Evolutionary conservation across 2,113 vertebrate genomes (phyloP).

Genomic region (Chionis minor): DNA sequence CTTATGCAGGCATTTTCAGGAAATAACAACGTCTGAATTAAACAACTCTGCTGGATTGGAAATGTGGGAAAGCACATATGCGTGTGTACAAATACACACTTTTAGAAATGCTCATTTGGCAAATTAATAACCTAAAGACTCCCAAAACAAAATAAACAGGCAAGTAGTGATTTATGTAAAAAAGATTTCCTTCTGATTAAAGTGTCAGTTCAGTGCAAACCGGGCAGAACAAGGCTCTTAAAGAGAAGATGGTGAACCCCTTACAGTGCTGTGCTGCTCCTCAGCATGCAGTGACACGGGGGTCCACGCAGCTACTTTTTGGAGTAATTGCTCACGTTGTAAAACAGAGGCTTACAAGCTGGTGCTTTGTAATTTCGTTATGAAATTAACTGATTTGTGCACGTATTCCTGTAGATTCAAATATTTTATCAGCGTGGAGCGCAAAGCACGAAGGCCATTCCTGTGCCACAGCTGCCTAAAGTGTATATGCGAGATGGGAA

Average conservation of each 20-base stretch:
- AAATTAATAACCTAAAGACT: slow-evolving; percentile 8
- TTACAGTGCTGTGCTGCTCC: not conserved
- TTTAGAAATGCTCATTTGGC: not conserved
- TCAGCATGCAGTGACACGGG: not conserved
- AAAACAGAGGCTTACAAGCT: slow-evolving; percentile 47
- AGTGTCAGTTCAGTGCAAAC: not conserved
- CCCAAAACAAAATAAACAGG: not conserved
- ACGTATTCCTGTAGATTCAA: not conserved
- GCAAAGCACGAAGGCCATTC: not conserved
- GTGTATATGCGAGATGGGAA: not conserved
- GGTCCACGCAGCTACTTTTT: not conserved
- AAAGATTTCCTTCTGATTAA: not conserved
- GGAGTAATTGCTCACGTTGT: slow-evolving; percentile 13
- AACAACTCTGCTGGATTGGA: slow-evolving; percentile 12
- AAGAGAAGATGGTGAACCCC: not conserved
- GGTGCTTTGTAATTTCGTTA: slow-evolving; percentile 40
- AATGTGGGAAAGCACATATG: not conserved
- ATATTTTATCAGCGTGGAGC: slow-evolving; percentile 9
- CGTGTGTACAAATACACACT: not conserved
- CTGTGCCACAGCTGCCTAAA: not conserved
- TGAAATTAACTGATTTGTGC: slow-evolving; percentile 44
- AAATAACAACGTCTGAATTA: not conserved
- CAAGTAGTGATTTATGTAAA: not conserved
- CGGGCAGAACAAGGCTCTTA: not conserved
- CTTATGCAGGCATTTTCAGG: not conserved